Percentiles rank a stretch among this genome's conserved stretches.
phyloP scores from a whole-genome alignment of 2,888 invertebrate genomes.

The Synanthedon myopaeformis region DNA sequence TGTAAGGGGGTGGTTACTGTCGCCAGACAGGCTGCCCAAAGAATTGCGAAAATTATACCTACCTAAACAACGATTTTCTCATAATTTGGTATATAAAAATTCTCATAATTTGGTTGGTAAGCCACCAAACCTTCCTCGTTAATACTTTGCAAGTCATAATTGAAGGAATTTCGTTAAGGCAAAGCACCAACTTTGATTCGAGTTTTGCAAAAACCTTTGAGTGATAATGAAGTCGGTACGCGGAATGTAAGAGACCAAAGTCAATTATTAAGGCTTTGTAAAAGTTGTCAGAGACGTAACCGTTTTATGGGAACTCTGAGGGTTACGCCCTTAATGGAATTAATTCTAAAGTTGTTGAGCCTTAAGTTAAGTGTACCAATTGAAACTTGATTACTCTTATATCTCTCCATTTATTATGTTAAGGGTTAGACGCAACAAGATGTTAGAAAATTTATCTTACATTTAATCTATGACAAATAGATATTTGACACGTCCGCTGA shows the following conservation, averaged over 20 bases:
- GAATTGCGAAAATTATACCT: too few relatives aligned
- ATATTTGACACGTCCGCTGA: too few relatives aligned
- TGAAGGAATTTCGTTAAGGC: slow-evolving; percentile 14
- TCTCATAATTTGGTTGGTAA: slow-evolving; percentile 2
- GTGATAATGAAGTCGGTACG: slow-evolving; percentile 12
- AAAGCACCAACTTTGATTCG: slow-evolving; percentile 6
- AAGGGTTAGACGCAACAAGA: neutral
- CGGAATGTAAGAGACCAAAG: slow-evolving; percentile 12
- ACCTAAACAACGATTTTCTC: too few relatives aligned
- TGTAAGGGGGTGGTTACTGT: too few relatives aligned
- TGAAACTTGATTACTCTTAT: neutral
- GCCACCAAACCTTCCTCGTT: slow-evolving; percentile 2
- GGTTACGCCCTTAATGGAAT: slow-evolving; percentile 3
- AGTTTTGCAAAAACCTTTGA: slow-evolving; percentile 15
- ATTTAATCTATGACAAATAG: too few relatives aligned
- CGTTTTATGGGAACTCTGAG: slow-evolving; percentile 5
- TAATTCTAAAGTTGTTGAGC: slow-evolving; percentile 2
- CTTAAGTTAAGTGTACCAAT: neutral
- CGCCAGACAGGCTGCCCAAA: too few relatives aligned
- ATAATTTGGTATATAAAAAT: neutral
- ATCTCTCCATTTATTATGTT: neutral
- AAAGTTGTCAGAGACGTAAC: slow-evolving; percentile 9
- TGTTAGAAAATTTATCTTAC: too few relatives aligned
- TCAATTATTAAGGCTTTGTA: slow-evolving; percentile 18
- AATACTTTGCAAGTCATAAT: slow-evolving; percentile 7